These are phyloP conservation scores for Phaedon cochleariae DNA, from an alignment of 2,888 invertebrate species.

Conservation along the genomic window DNA sequence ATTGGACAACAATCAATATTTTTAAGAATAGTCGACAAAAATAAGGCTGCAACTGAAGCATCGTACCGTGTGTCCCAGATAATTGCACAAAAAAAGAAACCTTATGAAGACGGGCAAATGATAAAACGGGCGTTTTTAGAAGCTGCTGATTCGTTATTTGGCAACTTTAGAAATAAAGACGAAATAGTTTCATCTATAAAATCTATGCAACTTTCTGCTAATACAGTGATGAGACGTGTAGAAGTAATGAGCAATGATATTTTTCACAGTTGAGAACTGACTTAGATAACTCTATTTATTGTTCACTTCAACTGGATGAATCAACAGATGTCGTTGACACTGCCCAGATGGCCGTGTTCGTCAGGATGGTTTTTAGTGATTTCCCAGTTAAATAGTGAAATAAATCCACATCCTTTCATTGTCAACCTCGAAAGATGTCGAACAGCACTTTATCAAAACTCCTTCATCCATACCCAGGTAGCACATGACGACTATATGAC, in stretches of 20 bases:
- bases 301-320: not conserved
- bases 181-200: not conserved
- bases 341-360: too few species aligned
- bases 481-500: too few species aligned
- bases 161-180: too few species aligned
- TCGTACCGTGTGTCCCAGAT: conserved; percentile 25
- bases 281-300: not conserved
- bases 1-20: conserved; percentile 18
- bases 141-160: not conserved
- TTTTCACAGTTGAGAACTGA: not conserved
- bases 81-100: conserved; percentile 23
- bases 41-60: conserved; percentile 8
- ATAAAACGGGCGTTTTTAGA: conserved; percentile 4
- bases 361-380: too few species aligned
- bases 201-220: not conserved
- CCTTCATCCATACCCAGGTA: too few species aligned
- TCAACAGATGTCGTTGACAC: not conserved
- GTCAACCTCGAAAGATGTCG: too few species aligned
- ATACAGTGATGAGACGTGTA: too few species aligned
- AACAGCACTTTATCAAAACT: too few species aligned
- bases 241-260: not conserved
- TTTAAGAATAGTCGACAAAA: conserved; percentile 15
- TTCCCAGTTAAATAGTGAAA: too few species aligned
- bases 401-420: too few species aligned
- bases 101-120: conserved; percentile 12